Percentiles rank a stretch among this genome's conserved stretches.
These are phyloP conservation scores for Pluvianellus socialis DNA, from an alignment of 2,113 vertebrate genomes.

Conservation along the genomic window DNA sequence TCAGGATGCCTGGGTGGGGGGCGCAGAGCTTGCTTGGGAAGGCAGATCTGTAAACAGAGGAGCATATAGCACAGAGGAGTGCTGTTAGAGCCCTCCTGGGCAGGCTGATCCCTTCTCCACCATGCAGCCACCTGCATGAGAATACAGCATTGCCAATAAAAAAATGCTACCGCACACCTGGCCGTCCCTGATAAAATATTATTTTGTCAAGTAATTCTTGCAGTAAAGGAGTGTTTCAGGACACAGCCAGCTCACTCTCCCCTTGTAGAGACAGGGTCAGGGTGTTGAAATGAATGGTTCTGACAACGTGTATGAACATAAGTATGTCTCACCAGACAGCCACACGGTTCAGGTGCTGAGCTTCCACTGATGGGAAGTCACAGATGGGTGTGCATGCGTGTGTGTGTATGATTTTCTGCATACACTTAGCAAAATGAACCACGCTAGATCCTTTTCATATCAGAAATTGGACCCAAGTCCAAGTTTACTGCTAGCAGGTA, in stretches of 20 bases:
- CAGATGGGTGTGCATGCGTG: fast-evolving
- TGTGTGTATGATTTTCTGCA: background rate
- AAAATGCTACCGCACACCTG: background rate
- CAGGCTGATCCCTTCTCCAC: background rate
- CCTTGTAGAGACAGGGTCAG: background rate
- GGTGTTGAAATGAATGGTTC: background rate
- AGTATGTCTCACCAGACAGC: background rate
- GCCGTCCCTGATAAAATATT: background rate
- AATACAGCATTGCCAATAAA: background rate
- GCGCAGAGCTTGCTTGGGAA: fast-evolving
- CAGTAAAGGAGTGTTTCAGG: background rate
- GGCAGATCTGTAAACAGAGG: background rate
- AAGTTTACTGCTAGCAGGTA: background rate
- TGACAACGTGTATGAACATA: background rate
- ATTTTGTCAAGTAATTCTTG: background rate
- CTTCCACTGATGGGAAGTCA: background rate
- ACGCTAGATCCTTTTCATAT: background rate
- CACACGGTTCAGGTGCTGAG: background rate
- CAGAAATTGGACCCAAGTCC: background rate
- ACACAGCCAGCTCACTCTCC: background rate
- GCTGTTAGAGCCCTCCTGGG: background rate
- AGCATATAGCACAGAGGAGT: background rate
- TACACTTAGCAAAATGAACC: background rate
- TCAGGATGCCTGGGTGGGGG: background rate
- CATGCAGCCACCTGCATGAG: background rate